A percentile compares a stretch with the other conserved stretches of the same genome.
Conservation (phyloP, 2,888 invertebrate genomes). For the Ennomos erosarius region DNA sequence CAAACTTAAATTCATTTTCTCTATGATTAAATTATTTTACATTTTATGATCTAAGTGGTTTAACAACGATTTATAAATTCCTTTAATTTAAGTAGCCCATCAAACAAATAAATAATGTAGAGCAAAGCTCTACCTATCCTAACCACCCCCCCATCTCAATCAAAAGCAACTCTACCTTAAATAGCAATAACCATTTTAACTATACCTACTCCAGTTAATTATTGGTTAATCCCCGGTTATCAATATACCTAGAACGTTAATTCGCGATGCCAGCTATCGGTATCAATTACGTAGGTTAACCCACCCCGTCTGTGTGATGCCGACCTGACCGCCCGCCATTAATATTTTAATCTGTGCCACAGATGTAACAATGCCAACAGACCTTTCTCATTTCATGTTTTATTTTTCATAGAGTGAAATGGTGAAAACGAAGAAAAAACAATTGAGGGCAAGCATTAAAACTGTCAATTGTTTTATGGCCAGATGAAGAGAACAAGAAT, state of each 20-base stretch:
- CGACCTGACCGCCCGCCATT: conserved; percentile 52
- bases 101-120: not conserved
- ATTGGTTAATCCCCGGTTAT: conserved; percentile 28
- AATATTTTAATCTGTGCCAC: conserved; percentile 53
- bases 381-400: conserved; percentile 4
- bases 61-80: too few relatives aligned
- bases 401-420: not conserved
- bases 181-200: conserved; percentile 3
- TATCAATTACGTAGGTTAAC: conserved; percentile 51
- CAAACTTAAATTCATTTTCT: too few relatives aligned
- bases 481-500: too few relatives aligned
- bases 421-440: not conserved
- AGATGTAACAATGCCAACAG: conserved; percentile 30
- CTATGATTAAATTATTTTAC: too few relatives aligned
- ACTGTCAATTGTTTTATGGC: too few relatives aligned
- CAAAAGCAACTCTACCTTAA: conserved; percentile 4
- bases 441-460: too few relatives aligned
- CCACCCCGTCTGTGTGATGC: conserved; percentile 46
- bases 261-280: conserved; percentile 44
- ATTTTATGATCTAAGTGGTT: too few relatives aligned
- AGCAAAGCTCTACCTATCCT: not conserved
- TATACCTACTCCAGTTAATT: conserved; percentile 15
- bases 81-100: too few relatives aligned
- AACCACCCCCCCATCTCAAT: not conserved
- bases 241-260: conserved; percentile 25